Evolutionary conservation across 2,797 vertebrate species (phyloP).

Genomic region (Artibeus lituratus): DNA sequence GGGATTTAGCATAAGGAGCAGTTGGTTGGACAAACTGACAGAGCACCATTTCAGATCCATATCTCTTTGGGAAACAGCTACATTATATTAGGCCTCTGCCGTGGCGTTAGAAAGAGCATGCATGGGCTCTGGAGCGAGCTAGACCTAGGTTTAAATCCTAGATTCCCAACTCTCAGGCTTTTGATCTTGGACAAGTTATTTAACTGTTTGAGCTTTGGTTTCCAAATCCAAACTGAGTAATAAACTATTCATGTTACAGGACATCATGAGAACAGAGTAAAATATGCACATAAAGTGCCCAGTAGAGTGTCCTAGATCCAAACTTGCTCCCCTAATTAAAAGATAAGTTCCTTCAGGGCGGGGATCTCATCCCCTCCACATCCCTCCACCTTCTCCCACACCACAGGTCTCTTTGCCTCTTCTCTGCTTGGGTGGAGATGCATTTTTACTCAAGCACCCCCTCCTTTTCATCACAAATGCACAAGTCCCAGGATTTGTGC

Average conservation of each 20-base stretch:
- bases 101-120: background rate
- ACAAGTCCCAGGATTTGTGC: background rate
- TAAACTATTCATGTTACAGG: background rate
- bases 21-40: background rate
- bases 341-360: background rate
- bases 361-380: background rate
- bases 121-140: background rate
- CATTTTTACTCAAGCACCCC: background rate
- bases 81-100: background rate
- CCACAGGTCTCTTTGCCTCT: background rate
- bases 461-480: background rate
- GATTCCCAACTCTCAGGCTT: background rate
- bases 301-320: background rate
- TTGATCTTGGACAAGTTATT: conserved; percentile 15
- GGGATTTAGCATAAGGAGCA: background rate
- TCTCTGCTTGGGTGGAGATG: background rate
- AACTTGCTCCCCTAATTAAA: background rate
- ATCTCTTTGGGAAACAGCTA: background rate
- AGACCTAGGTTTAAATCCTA: conserved; percentile 1
- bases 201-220: conserved; percentile 32
- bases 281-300: background rate
- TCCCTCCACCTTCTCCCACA: background rate
- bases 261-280: background rate
- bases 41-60: background rate
- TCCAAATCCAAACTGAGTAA: conserved; percentile 29